Evolutionary conservation across 2,888 invertebrate species (phyloP), one percentile per base, ranked within the genome.

Genomic region (Chouioia cunea): DNA sequence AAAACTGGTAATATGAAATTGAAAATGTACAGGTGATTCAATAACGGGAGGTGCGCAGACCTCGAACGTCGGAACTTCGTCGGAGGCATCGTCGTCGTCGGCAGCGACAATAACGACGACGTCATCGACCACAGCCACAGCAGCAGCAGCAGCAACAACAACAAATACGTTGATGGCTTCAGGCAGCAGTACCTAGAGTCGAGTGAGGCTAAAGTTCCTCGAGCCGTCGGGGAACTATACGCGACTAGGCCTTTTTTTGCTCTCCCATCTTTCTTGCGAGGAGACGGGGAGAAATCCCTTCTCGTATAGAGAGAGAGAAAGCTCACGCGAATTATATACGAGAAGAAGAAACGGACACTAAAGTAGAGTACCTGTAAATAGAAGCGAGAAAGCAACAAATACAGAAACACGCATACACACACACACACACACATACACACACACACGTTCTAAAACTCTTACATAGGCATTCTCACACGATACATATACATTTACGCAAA

Each of bases 301-400:
- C 18, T 18, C 43, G 46, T 22, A 36, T 46, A 63, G 20, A 71
- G 59, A 68, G 52, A 73, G 59, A 48, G 67, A 70, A 54, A 70
- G 48, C 18, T 47, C 50, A 44, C 22, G 44, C 18, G 43, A 23
- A 47, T 15, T 20, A 48, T 36, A 12, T 27, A 36, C 58, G 46
- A 59, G 50, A 57, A 50, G 23, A 65, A 20, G 48, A 50, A 58
- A 66, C 59, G 63, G 64, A 73, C 66, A 69, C 57, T 63, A 74
- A 76, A 82, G 84, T 85, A 85, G 36, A 36, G 84, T 85, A 85
- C 84, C 83, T 85, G 85, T 85, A 85, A 79, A 85, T 85, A 85
- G 83, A 80, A 82, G 82, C 80, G 83, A 82, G 79, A 83, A 73
- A 73, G 64, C 67, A 65, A 67, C 64, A 20, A 56, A 14, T 15